phyloP scores from a whole-genome alignment of 2,797 vertebrate species.

The Silurus lanzhouensis region DNA sequence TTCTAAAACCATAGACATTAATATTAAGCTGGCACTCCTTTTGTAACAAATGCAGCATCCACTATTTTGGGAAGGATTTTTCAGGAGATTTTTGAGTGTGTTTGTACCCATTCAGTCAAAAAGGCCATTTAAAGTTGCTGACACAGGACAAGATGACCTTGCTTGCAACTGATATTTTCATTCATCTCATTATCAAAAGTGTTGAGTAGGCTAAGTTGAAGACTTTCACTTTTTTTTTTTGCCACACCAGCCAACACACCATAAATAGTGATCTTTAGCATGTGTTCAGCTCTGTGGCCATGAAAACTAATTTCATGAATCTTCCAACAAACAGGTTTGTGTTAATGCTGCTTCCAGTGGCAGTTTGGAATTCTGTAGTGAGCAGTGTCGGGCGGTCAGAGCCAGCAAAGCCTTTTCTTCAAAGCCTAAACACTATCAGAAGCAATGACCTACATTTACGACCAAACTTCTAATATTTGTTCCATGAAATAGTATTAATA shows the following conservation, averaged over 20 bases:
- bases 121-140: too few relatives aligned
- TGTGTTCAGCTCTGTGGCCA: not conserved
- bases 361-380: not conserved
- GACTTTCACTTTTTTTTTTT: not conserved
- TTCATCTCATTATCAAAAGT: not conserved
- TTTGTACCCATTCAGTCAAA: too few relatives aligned
- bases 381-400: not conserved
- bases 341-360: not conserved
- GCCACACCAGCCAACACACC: not conserved
- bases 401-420: too few relatives aligned
- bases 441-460: too few relatives aligned
- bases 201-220: not conserved
- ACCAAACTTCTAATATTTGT: too few relatives aligned
- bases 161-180: not conserved
- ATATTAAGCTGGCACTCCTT: too few relatives aligned
- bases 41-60: not conserved
- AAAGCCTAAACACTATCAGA: too few relatives aligned
- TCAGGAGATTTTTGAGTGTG: not conserved
- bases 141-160: not conserved
- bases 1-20: not conserved
- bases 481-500: too few relatives aligned
- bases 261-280: not conserved
- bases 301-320: not conserved
- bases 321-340: not conserved
- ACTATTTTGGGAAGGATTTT: not conserved